Percentiles rank a stretch among this genome's conserved stretches.
phyloP scores from a whole-genome alignment of 1,140 invertebrate species.

The Drosophila parabipectinata region DNA sequence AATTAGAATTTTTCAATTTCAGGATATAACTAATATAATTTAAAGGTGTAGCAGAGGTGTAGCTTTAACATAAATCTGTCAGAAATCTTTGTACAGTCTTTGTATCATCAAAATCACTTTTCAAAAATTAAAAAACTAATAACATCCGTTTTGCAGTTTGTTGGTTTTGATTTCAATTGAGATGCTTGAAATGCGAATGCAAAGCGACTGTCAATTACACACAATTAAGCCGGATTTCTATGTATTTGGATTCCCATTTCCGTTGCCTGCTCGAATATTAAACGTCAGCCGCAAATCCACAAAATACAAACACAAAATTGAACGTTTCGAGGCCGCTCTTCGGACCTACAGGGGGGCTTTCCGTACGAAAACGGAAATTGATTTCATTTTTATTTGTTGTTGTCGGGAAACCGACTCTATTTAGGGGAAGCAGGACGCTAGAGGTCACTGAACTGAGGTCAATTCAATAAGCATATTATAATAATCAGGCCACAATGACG shows the following conservation, averaged over 20 bases:
- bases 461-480: constrained; percentile 75
- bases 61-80: background rate
- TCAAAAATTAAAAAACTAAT: constrained; percentile 44
- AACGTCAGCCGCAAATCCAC: constrained; percentile 58
- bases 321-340: constrained; percentile 8
- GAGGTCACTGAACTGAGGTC: constrained; percentile 56
- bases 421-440: constrained; percentile 20
- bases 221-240: constrained; percentile 71
- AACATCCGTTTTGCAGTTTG: constrained; percentile 65
- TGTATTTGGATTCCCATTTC: constrained; percentile 71
- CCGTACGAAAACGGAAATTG: constrained; percentile 68
- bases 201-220: constrained; percentile 73
- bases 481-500: constrained; percentile 71
- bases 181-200: constrained; percentile 49
- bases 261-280: constrained; percentile 57
- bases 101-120: constrained; percentile 5
- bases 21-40: background rate
- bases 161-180: constrained; percentile 39
- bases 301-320: constrained; percentile 38
- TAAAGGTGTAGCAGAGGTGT: background rate
- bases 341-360: constrained; percentile 2
- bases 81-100: background rate
- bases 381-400: constrained; percentile 74
- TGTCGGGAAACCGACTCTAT: constrained; percentile 63
- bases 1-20: constrained; percentile 2